These are phyloP conservation scores for Nomada flava DNA, from an alignment of 2,888 invertebrate species.

Conservation along the genomic window DNA sequence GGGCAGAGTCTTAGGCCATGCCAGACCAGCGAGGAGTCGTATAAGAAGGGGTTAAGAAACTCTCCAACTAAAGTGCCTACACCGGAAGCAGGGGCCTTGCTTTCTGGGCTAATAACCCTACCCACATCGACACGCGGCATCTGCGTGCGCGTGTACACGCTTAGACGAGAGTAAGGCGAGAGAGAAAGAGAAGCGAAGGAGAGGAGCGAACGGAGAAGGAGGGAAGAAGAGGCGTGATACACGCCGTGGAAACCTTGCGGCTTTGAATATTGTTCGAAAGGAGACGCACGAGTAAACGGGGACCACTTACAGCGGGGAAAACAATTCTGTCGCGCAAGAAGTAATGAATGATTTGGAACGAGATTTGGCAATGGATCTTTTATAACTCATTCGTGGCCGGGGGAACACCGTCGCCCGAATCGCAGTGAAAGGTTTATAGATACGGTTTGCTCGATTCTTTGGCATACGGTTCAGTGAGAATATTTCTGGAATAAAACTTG, in stretches of 20 bases:
- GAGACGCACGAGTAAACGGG: no score
- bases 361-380: no score
- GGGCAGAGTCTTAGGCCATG: constrained; percentile 72
- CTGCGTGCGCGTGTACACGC: constrained; percentile 74
- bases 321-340: no score
- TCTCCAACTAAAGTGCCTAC: constrained; percentile 82
- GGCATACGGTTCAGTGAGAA: no score
- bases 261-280: constrained; percentile 5
- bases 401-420: no score
- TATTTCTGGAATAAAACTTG: no score
- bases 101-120: constrained; percentile 85
- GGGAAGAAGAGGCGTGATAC: constrained; percentile 48
- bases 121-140: constrained; percentile 80
- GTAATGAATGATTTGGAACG: no score
- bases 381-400: no score
- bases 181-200: constrained; percentile 5
- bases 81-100: constrained; percentile 84
- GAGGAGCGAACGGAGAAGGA: constrained; percentile 17
- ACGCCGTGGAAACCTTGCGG: constrained; percentile 49
- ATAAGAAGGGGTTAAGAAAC: constrained; percentile 84
- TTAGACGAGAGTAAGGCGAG: constrained; percentile 56
- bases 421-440: no score
- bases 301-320: no score
- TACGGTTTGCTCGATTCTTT: no score
- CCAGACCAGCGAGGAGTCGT: constrained; percentile 74